Evolutionary conservation across 2,113 vertebrate genomes (phyloP), one percentile per base, ranked within the genome.

Genomic region (Antechinus flavipes): DNA sequence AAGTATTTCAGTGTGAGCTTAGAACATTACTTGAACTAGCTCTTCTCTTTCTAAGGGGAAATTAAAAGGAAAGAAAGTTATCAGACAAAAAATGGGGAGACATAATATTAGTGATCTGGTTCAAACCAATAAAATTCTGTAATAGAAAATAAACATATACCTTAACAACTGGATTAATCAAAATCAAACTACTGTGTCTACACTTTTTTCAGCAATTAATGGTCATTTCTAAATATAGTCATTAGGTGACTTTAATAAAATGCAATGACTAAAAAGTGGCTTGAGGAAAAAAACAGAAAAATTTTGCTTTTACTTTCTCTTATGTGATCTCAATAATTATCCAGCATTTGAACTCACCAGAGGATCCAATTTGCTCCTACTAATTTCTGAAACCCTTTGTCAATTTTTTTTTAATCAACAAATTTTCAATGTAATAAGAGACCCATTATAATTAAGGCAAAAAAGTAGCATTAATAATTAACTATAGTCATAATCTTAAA

Each of bases 211-310:
- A 93, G 26, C 35, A 90, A 93, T 54, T 16, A 95, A 89, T 25
- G 3, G 26, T 76, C 54, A 49, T 30, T 52, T 92, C 90, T 52
- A 90, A 94, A 93, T 95, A 93, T 46, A 93, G n/a, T 84, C 54
- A 30, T 6, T 49, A 89, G 8, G 3, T 91, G n/a, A n/a, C 16
- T 92, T 93, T 95, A 96, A 89, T 91, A 94, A 95, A 95, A 95
- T 35, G 26, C 26, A 56, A 22, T 14, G 91, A 91, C 22, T 52
- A 55, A 96, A 93, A 91, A 12, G 22, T 91, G 7, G 76, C 47
- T 52, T 61, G 53, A 54, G 25, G n/a, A 84, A 26, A n/a, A n/a
- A n/a, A 84, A 84, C 35, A 84, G 68, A 22, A 84, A 84, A 84
- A 42, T 42, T 42, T 76, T 42, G n/a, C 19, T 84, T n/a, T 84